These are phyloP conservation scores for Todiramphus chloris DNA, from an alignment of 2,113 vertebrate species.

Conservation along the genomic window DNA sequence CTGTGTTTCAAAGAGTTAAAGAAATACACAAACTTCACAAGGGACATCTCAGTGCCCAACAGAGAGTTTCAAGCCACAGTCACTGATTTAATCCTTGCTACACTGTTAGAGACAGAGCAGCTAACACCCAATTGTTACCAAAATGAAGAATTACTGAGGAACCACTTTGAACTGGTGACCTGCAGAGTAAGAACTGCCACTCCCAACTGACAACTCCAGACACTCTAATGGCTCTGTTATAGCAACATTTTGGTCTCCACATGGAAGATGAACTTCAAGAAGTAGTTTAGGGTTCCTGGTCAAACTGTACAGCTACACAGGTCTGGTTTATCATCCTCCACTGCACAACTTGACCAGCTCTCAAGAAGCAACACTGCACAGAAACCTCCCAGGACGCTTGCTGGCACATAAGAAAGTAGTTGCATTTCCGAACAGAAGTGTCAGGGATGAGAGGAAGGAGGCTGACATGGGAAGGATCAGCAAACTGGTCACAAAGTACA, in stretches of 20 bases:
- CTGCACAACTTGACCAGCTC: fast-evolving
- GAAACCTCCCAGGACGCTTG: background rate
- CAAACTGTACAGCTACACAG: background rate
- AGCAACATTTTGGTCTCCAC: background rate
- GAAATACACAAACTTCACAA: background rate
- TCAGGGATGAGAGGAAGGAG: background rate
- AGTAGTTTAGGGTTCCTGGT: background rate
- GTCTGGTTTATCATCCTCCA: background rate
- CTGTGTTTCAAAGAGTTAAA: background rate
- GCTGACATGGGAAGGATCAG: background rate
- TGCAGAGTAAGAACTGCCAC: background rate
- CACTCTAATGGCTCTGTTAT: background rate
- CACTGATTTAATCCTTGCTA: background rate
- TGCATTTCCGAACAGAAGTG: background rate
- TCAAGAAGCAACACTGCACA: background rate
- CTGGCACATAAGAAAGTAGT: background rate
- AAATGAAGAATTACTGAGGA: background rate
- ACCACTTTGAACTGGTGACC: background rate
- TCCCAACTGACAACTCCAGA: background rate
- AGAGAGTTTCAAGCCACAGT: background rate
- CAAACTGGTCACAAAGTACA: background rate
- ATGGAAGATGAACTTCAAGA: background rate
- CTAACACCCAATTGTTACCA: background rate
- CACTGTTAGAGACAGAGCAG: background rate
- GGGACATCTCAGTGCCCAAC: background rate